These are phyloP conservation scores for Muntiacus reevesi DNA, from an alignment of 2,113 vertebrate species.

Conservation along the genomic window DNA sequence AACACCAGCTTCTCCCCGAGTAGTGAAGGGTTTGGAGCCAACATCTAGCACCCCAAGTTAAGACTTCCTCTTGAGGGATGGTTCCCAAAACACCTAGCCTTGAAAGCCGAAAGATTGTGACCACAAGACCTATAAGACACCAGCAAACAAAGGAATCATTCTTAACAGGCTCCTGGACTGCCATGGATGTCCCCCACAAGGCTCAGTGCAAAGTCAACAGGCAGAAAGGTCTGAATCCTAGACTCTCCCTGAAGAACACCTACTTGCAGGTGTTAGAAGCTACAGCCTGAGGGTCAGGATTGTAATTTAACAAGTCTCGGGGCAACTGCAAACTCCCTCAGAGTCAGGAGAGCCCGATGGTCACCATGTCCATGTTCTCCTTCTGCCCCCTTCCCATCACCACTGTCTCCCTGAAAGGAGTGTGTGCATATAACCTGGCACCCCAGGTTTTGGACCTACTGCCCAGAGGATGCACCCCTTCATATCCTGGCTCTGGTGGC, in stretches of 20 bases:
- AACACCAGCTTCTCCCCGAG: not conserved
- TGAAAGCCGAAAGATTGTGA: not conserved
- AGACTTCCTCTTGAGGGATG: not conserved
- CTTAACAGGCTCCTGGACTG: not conserved
- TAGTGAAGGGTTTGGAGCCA: not conserved
- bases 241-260: not conserved
- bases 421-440: fast-evolving
- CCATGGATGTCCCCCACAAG: not conserved
- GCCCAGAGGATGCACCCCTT: not conserved
- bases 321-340: not conserved
- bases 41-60: not conserved
- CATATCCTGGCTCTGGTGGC: not conserved
- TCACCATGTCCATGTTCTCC: not conserved
- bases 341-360: not conserved
- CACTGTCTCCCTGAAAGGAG: not conserved
- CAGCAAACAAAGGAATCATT: not conserved
- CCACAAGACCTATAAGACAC: not conserved
- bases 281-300: not conserved
- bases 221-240: not conserved
- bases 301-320: not conserved
- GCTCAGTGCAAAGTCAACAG: not conserved
- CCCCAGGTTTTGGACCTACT: not conserved
- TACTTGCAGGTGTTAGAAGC: not conserved
- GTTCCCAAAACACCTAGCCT: not conserved
- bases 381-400: not conserved